Conservation (phyloP, 1,140 invertebrate genomes). For the Mactra quadrangularis region DNA sequence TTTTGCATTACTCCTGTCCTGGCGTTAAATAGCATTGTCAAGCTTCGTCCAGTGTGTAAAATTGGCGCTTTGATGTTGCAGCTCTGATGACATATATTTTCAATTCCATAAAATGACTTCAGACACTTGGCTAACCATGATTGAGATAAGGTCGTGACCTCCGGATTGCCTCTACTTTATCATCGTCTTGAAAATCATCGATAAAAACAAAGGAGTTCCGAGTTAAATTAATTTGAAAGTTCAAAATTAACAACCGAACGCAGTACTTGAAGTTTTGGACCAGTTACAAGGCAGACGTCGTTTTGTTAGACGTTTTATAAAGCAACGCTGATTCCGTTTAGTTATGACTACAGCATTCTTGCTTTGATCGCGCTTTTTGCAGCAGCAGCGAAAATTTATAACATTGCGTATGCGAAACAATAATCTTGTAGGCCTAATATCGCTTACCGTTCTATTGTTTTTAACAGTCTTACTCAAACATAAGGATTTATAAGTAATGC, state of each 20-base stretch:
- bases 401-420: no score
- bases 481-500: no score
- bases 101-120: conserved; percentile 6
- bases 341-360: background rate
- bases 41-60: conserved; percentile 2
- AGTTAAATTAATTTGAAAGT: background rate
- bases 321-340: background rate
- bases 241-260: background rate
- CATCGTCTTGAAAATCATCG: background rate
- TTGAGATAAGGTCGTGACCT: conserved; percentile 17
- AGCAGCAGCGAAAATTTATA: no score
- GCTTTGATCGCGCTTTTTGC: no score
- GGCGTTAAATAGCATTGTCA: conserved; percentile 3
- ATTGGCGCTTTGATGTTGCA: conserved; percentile 29
- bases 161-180: background rate
- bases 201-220: background rate
- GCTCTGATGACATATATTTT: conserved; percentile 35
- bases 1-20: conserved; percentile 35
- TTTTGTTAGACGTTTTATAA: background rate
- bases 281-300: background rate
- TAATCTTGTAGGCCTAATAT: no score
- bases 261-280: background rate
- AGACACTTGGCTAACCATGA: conserved; percentile 8
- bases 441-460: no score
- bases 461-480: no score